Base-by-base conservation (phyloP, 2,113 vertebrate species). In the Menidia beryllina region DNA sequence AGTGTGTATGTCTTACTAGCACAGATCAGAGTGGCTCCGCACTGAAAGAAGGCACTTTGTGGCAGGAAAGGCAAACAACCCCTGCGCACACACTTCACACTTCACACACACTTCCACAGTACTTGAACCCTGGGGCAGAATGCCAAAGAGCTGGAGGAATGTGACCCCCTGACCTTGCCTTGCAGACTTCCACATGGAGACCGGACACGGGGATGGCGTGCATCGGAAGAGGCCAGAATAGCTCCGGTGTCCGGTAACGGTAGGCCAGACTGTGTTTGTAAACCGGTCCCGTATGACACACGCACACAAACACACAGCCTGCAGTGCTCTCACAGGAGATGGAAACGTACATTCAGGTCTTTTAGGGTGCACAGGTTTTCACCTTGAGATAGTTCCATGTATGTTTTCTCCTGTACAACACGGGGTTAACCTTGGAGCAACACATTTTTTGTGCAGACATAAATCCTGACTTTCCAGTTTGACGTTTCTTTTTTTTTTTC, bases 391-490 rank as follows among this genome's bases (percentile, higher is more conserved):
- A 57, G 62, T 61, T n/a, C 17, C 2, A 5, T 56, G 52, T 66
- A 54, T n/a, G 24, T 72, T 81, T 72, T 76, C 30, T 87, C 65
- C 68, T 79, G 25, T 77, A 86, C 80, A 75, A 86, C 74, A 82
- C 79, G 72, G 80, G 77, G 77, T 84, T 81, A 88, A 92, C 84
- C 88, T 91, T 73, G 69, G 91, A 90, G 89, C 84, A 75, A 86
- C 85, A 75, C 79, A 88, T 92, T 93, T 79, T 34, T 88, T 91
- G 75, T 86, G 75, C 84, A 69, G 69, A 83, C 79, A 84, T 83
- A 78, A 92, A 89, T 90, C 91, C 85, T 88, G 91, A 90, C 87
- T 94, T 91, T 92, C 93, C 90, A 86, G 91, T 93, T 93, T 92
- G 80, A 88, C 87, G 19, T 86, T 88, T 82, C 65, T 76, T 79